phyloP scores from a whole-genome alignment of 2,797 vertebrate species.

The Periparus ater region DNA sequence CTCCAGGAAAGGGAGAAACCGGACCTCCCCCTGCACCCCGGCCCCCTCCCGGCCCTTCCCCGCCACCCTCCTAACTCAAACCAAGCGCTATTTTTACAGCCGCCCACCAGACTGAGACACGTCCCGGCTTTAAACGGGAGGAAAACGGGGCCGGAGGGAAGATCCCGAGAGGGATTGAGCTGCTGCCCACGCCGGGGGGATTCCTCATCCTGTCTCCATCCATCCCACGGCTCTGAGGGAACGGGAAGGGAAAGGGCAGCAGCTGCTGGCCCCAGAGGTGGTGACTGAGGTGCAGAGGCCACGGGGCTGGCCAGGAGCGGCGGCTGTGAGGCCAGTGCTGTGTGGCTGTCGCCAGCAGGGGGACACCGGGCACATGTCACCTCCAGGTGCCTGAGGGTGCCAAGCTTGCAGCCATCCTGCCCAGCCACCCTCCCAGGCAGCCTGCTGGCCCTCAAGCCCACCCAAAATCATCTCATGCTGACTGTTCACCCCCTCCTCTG shows the following conservation, averaged over 20 bases:
- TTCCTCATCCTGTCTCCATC: not conserved
- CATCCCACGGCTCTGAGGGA: not conserved
- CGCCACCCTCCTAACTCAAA: slow-evolving; percentile 71
- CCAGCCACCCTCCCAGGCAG: accelerated
- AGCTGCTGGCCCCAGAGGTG: not conserved
- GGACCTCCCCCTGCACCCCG: slow-evolving; percentile 67
- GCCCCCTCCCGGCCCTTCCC: slow-evolving; percentile 8
- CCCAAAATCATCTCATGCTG: not conserved
- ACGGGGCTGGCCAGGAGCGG: not conserved
- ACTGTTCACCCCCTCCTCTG: accelerated
- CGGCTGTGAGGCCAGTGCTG: not conserved
- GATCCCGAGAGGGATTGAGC: not conserved
- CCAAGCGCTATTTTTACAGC: slow-evolving; percentile 81
- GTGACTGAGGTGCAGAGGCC: not conserved
- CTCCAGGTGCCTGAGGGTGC: not conserved
- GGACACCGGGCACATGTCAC: not conserved
- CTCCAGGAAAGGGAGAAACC: slow-evolving; percentile 82
- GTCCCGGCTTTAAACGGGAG: not conserved
- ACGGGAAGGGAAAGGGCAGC: not conserved
- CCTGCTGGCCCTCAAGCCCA: not conserved
- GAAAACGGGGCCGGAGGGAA: not conserved
- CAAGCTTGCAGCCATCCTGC: not conserved
- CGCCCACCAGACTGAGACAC: slow-evolving; percentile 26
- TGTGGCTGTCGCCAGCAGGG: not conserved
- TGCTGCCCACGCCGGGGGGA: not conserved